These are phyloP conservation scores for Pomacea canaliculata DNA, from an alignment of 2,888 invertebrate genomes.

Conservation along the genomic window DNA sequence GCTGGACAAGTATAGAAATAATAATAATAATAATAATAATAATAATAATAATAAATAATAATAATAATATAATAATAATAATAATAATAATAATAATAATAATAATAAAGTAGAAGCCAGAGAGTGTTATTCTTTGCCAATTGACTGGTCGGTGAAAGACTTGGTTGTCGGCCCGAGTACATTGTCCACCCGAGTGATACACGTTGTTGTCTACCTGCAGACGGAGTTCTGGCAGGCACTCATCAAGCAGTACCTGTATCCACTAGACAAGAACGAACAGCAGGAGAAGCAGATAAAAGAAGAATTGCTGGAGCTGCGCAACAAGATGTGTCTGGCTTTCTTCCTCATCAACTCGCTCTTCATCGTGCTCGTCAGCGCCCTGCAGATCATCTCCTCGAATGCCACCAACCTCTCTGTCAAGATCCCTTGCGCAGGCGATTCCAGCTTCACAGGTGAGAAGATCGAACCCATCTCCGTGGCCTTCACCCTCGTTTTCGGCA, in stretches of 20 bases:
- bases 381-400: conserved; percentile 85
- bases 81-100: too few species aligned
- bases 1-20: too few species aligned
- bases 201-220: conserved; percentile 72
- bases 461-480: conserved; percentile 80
- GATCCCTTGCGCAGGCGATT: conserved; percentile 42
- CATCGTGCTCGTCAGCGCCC: conserved; percentile 96
- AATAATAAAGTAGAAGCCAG: too few species aligned
- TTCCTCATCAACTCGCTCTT: conserved; percentile 98
- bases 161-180: too few species aligned
- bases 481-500: conserved; percentile 96
- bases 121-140: too few species aligned
- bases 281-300: conserved; percentile 47
- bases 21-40: too few species aligned
- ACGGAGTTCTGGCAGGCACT: conserved; percentile 93
- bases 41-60: too few species aligned
- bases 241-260: conserved; percentile 92
- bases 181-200: too few species aligned
- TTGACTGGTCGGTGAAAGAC: too few species aligned
- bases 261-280: conserved; percentile 91
- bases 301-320: conserved; percentile 76
- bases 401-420: conserved; percentile 52
- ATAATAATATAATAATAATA: too few species aligned
- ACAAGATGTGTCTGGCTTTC: conserved; percentile 81
- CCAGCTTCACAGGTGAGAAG: conserved; percentile 31